Percentiles rank a stretch among this genome's conserved stretches.
Conservation (phyloP, 2,113 vertebrate species). For the Catharus minimus region DNA sequence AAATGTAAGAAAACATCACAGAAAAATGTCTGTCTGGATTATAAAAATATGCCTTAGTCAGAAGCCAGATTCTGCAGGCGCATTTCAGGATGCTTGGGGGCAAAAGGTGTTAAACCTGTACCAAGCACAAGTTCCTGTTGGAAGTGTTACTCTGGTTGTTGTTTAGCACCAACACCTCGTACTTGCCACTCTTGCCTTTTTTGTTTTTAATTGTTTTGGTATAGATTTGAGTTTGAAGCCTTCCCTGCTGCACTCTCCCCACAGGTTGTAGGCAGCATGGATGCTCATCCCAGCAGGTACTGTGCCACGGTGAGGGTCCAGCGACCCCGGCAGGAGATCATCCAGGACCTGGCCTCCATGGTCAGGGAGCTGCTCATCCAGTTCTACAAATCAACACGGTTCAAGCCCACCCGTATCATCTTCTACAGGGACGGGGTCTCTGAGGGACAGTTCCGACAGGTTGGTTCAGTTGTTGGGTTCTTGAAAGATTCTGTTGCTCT, state of each 20-base stretch:
- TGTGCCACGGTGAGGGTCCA: constrained; percentile 98
- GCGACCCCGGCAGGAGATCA: constrained; percentile 95
- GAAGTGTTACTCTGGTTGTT: background rate
- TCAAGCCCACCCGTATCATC: constrained; percentile 98
- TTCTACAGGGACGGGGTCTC: constrained; percentile 94
- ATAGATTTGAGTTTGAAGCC: background rate
- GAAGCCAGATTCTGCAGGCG: background rate
- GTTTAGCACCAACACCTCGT: background rate
- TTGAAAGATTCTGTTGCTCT: background rate
- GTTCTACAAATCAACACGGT: constrained; percentile 99
- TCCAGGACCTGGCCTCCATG: constrained; percentile 97
- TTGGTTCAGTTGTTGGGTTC: constrained; percentile 35
- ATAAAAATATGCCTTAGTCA: background rate
- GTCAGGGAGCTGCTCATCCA: constrained; percentile 98
- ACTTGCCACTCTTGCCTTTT: background rate
- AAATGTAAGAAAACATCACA: background rate
- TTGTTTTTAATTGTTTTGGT: background rate
- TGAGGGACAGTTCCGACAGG: constrained; percentile 98
- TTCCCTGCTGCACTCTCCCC: background rate
- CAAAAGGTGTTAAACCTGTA: background rate
- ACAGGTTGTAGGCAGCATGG: constrained; percentile 99
- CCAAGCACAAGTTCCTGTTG: background rate
- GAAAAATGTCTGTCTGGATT: background rate
- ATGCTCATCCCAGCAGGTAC: constrained; percentile 97
- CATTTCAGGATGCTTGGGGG: background rate